phyloP scores from a whole-genome alignment of 2,888 invertebrate genomes.

The Eupithecia subfuscata region DNA sequence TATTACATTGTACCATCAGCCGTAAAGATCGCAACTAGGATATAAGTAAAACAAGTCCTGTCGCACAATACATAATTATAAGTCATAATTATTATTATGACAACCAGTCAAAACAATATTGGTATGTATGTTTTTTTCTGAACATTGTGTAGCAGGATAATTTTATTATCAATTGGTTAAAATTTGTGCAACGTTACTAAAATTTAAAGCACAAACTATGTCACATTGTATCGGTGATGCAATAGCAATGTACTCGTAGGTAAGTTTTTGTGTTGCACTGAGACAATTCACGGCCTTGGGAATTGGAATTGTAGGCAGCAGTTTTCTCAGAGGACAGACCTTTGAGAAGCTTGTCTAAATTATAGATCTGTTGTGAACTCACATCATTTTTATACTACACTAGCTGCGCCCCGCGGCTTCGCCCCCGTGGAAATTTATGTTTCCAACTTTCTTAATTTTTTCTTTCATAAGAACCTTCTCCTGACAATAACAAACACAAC shows the following conservation, averaged over 20 bases:
- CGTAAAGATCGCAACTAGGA: background rate
- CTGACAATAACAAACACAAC: too few species aligned
- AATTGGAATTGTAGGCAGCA: constrained; percentile 23
- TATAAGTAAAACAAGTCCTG: background rate
- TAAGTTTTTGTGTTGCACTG: constrained; percentile 22
- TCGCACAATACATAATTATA: background rate
- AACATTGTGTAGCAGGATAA: background rate
- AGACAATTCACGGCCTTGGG: constrained; percentile 28
- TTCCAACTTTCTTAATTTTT: too few species aligned
- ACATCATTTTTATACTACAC: background rate
- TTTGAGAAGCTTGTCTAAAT: background rate
- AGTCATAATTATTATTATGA: background rate
- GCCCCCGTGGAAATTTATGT: too few species aligned
- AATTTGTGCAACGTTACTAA: background rate
- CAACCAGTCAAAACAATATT: background rate
- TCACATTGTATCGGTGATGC: constrained; percentile 23
- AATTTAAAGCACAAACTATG: constrained; percentile 7
- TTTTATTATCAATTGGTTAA: background rate
- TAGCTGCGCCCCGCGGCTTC: too few species aligned
- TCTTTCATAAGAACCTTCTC: too few species aligned
- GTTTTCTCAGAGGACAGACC: background rate
- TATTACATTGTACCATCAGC: constrained; percentile 5
- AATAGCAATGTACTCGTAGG: constrained; percentile 12
- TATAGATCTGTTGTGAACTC: background rate
- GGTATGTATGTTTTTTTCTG: background rate